phyloP scores from a whole-genome alignment of 2,888 invertebrate species.

The Sphinx pinastri region DNA sequence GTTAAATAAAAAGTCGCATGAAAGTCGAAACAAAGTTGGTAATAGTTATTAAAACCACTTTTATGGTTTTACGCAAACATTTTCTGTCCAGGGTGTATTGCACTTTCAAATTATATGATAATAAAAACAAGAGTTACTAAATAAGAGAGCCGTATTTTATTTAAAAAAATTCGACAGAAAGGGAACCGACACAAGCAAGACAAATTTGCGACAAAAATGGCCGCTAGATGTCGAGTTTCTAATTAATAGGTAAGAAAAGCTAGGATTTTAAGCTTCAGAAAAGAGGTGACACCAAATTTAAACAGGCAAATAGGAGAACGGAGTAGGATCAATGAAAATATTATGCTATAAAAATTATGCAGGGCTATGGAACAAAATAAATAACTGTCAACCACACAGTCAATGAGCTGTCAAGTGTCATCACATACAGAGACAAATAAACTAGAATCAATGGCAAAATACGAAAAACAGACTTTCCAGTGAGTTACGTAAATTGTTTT shows the following conservation, averaged over 20 bases:
- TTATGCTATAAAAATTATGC: background rate
- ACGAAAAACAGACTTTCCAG: no score
- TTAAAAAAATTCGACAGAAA: background rate
- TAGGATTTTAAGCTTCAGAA: constrained; percentile 11
- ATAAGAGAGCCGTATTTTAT: background rate
- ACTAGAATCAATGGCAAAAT: no score
- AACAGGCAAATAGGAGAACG: no score
- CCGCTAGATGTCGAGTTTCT: constrained; percentile 7
- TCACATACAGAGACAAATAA: no score
- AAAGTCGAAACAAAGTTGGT: constrained; percentile 13
- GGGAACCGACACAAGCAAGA: constrained; percentile 5
- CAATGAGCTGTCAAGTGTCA: no score
- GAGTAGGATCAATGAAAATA: background rate
- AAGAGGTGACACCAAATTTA: background rate
- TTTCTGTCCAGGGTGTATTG: background rate
- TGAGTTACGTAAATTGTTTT: no score
- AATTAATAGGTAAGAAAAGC: background rate
- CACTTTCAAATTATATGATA: background rate
- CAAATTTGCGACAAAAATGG: background rate
- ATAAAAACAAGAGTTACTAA: background rate
- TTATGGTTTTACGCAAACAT: background rate
- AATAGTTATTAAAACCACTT: constrained; percentile 11
- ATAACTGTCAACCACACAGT: background rate
- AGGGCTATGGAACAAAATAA: background rate
- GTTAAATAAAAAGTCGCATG: constrained; percentile 27